Base-by-base conservation (phyloP, 2,888 invertebrate species). In the Synergus japonicus region DNA sequence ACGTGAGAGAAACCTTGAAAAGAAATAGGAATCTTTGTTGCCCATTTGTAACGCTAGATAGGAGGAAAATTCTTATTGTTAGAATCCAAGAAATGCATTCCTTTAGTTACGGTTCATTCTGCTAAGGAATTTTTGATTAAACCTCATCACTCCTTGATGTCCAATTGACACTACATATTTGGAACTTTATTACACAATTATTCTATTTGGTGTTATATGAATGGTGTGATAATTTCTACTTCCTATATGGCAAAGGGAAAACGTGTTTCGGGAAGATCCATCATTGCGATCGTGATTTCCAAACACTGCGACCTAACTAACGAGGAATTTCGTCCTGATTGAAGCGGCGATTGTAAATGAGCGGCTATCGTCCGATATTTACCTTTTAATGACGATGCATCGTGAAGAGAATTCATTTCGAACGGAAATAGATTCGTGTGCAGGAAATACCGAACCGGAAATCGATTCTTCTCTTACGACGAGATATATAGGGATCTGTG, bases 361-460 rank as follows among this genome's bases (percentile, higher is more conserved):
- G 84, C 82, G 43, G 44, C 66, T 85, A 85, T 87, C 84, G 80
- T 73, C 64, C 79, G 49, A 76, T 86, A 84, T 87, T 87, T 86
- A 83, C 84, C 85, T 87, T 85, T 84, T 87, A 86, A 87, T 86
- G 85, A 85, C 82, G 79, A 77, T 77, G 84, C 85, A 85, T 84
- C 85, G 84, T 86, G 83, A 79, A 44, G 80, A 79, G 84, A 87
- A 85, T 84, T 83, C 84, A 86, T 87, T 85, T 85, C 85, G 82
- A 78, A 22, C 73, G 82, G 85, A 80, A 85, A 86, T 85, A 79
- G 79, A 78, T 63, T 37, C 81, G 76, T 79, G 81, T 44, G 79
- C 66, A 78, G 83, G 82, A 83, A 83, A 83, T 82, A 82, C 80
- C 82, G 37, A 77, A 69, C 13, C 85, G 86, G 83, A 87, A 87